Evolutionary conservation across 92 coral and sea anemone species (phyloP), one percentile per base, ranked within the genome.

Genomic region (Epizoanthus rinbou): DNA sequence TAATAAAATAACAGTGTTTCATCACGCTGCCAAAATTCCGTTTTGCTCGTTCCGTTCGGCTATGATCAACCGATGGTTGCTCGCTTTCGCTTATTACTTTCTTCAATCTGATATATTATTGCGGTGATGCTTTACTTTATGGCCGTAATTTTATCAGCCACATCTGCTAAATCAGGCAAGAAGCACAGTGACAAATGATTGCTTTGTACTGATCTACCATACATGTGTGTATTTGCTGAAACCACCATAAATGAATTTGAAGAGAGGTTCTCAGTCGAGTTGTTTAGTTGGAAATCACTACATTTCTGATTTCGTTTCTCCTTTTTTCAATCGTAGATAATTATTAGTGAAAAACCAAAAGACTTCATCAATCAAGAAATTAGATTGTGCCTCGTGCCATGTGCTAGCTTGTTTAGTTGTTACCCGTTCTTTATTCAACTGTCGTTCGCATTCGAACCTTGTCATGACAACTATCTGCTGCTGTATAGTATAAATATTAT

Each of bases 31-130:
- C 58, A 19, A 18, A 28, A 45, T 71, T 33, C 21, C 45, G 73
- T 28, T 67, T 28, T 24, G 43, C 43, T 65, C 14, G 50, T 50
- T 50, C 54, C 15, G 54, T 33, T 67, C 37, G 73, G 43, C 11
- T 52, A 58, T 52, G 37, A 4, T 59, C 67, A 21, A 35, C n/a
- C 39, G 13, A 16, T 67, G 35, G 43, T 67, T 19, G 8, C 73
- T 33, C 50, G 47, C 10, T 60, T 35, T 17, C 45, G 37, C 24
- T 43, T n/a, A 39, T 62, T 62, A 60, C 57, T 18, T 1, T n/a
- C 57, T 78, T 41, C 8, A 60, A 59, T 78, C 71, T 41, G 17
- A 62, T 78, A 22, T 63, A 39, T 5, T 60, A 56, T 63, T 78
- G 82, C 41, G 82, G 82, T 50, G 21, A 33, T 14, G 54, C 70